These are phyloP conservation scores for Marasmarcha lunaedactyla DNA, from an alignment of 2,888 invertebrate species.

Conservation along the genomic window DNA sequence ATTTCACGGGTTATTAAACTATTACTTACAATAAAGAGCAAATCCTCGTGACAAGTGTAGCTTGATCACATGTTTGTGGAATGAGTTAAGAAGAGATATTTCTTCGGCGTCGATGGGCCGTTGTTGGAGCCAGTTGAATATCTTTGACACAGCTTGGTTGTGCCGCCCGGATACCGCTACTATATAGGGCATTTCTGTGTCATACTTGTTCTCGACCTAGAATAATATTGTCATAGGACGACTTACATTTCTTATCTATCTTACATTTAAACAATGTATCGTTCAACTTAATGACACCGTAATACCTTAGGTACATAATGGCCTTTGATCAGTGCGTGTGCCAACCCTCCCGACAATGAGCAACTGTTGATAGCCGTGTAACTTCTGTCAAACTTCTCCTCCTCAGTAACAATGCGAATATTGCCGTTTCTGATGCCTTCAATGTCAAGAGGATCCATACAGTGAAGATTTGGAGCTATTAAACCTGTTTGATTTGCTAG, in stretches of 20 bases:
- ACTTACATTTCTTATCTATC: too few species aligned
- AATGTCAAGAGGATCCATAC: conserved; percentile 59
- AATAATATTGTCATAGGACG: too few species aligned
- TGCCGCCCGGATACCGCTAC: conserved; percentile 56
- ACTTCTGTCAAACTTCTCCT: conserved; percentile 64
- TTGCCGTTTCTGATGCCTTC: conserved; percentile 55
- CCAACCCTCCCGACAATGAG: conserved; percentile 32
- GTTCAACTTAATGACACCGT: too few species aligned
- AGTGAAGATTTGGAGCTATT: conserved; percentile 80
- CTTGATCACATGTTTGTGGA: conserved; percentile 37
- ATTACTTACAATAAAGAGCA: conserved; percentile 2
- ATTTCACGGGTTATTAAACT: too few species aligned
- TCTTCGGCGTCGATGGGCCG: conserved; percentile 37
- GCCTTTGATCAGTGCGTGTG: conserved; percentile 33
- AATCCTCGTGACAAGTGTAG: conserved; percentile 72
- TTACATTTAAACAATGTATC: too few species aligned
- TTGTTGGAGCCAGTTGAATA: conserved; percentile 22
- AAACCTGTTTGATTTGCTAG: conserved; percentile 74
- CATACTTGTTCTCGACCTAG: conserved; percentile 28
- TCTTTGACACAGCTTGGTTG: conserved; percentile 28
- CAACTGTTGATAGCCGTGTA: conserved; percentile 34
- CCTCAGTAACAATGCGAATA: conserved; percentile 68
- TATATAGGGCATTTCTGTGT: conserved; percentile 44
- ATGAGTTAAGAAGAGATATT: conserved; percentile 38
- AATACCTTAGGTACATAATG: too few species aligned